Base-by-base conservation (phyloP, 2,797 vertebrate species). In the Gymnopithys bicolor region DNA sequence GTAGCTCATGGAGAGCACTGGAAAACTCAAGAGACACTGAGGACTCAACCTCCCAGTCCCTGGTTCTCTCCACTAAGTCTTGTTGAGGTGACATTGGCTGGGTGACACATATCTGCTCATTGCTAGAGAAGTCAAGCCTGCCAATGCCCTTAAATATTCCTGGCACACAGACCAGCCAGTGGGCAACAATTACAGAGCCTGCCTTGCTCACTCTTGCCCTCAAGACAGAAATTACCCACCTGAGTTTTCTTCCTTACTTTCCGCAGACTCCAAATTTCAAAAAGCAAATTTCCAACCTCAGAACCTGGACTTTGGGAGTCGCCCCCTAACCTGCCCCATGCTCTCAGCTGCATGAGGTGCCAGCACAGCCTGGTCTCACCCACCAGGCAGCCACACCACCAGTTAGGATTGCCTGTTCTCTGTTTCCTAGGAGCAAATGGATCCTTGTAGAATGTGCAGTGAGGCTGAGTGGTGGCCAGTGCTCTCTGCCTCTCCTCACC, bases 11-110 rank as follows among this genome's bases (percentile, higher is more conserved):
- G n/a, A 78, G 30, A 64, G 41, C 63, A 62, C 16, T 0, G 7
- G 33, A 48, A 25, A 25, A 28, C 64, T 56, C 4, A 4, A 53
- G 51, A 71, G 18, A 45, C 8, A 0, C 10, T 33, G 30, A 64
- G 19, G 49, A 56, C 51, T 2, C 0, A 0, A 19, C 7, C 22
- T 70, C 33, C 53, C 6, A 18, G 39, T 9, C 19, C 1, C 35
- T 52, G n/a, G 19, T 71, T 15, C 55, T 51, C 35, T 33, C 48
- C 51, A 28, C 25, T 15, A 28, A 49, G 10, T 17, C 63, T 17
- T 10, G 13, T 0, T 5, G 37, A 49, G 48, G 15, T 56, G 41
- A 43, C 17, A 4, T 1, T 22, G 53, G 32, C 49, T 32, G 32
- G 30, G 55, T 37, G 55, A 60, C 41, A 27, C 11, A 14, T 12